Evolutionary conservation across 2,113 vertebrate genomes (phyloP).

Genomic region (Mungos mungo): DNA sequence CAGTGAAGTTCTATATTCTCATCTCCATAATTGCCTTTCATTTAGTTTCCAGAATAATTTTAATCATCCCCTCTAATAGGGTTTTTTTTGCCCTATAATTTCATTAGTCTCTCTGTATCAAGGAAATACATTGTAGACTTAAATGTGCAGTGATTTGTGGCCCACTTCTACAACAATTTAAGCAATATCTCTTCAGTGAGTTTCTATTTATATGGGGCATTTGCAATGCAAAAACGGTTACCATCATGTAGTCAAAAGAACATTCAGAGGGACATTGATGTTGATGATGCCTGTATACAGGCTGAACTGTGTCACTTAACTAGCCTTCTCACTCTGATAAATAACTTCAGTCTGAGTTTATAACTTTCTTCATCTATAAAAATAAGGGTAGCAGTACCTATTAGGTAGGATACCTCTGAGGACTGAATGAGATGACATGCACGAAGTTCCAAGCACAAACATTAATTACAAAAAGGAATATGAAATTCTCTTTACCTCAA

Average conservation of each 20-base stretch:
- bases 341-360: background rate
- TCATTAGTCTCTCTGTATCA: background rate
- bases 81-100: background rate
- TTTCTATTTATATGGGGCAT: background rate
- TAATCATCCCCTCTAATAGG: background rate
- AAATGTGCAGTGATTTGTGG: background rate
- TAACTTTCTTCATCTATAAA: background rate
- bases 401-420: background rate
- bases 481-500: background rate
- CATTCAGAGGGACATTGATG: background rate
- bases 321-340: background rate
- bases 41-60: slow-evolving; percentile 15
- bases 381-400: background rate
- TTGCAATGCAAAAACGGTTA: slow-evolving; percentile 11
- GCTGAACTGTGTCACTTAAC: background rate
- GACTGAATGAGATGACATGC: background rate
- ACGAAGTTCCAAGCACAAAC: background rate
- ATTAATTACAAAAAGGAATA: slow-evolving; percentile 30
- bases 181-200: background rate
- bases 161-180: background rate
- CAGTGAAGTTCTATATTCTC: background rate
- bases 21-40: background rate
- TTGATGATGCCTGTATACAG: background rate
- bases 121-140: background rate
- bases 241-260: background rate